Evolutionary conservation across 2,888 invertebrate genomes (phyloP).

Genomic region (Tiliacea aurago): DNA sequence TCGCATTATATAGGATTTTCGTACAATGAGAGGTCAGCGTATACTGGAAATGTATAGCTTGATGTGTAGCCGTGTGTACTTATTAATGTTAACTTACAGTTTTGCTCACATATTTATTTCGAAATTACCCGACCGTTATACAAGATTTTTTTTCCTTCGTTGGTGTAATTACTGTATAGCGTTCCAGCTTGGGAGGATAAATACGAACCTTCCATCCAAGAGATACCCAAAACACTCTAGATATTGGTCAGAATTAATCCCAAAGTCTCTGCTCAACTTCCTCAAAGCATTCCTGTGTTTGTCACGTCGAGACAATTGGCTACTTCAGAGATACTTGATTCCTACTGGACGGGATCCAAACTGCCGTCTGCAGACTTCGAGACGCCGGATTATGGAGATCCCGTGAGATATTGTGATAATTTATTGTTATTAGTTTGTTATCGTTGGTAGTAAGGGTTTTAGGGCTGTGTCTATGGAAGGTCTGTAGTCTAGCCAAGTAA

Average conservation of each 20-base stretch:
- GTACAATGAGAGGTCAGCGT: too few species aligned
- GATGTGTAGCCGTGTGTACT: too few species aligned
- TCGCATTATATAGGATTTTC: too few species aligned
- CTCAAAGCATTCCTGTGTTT: conserved; percentile 21
- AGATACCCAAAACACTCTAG: too few species aligned
- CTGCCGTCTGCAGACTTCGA: conserved; percentile 47
- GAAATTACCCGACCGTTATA: too few species aligned
- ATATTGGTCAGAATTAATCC: conserved; percentile 11
- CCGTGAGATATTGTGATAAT: conserved; percentile 42
- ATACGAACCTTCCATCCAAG: too few species aligned
- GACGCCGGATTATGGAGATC: conserved; percentile 58
- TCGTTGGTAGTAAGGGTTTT: conserved; percentile 3
- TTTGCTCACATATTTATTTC: too few species aligned
- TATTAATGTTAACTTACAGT: too few species aligned
- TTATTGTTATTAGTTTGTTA: conserved; percentile 52
- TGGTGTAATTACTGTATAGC: too few species aligned
- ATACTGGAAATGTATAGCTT: too few species aligned
- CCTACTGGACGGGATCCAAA: conserved; percentile 68
- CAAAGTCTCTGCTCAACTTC: conserved; percentile 20
- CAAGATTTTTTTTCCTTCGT: too few species aligned
- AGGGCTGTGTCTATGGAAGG: neutral
- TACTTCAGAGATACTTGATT: conserved; percentile 29
- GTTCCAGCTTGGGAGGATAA: too few species aligned
- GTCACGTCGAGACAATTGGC: conserved; percentile 46
- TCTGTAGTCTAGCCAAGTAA: conserved; percentile 5